Percentiles rank a stretch among this genome's conserved stretches.
These are phyloP conservation scores for Agelaius phoeniceus DNA, from an alignment of 2,113 vertebrate genomes.

Conservation along the genomic window DNA sequence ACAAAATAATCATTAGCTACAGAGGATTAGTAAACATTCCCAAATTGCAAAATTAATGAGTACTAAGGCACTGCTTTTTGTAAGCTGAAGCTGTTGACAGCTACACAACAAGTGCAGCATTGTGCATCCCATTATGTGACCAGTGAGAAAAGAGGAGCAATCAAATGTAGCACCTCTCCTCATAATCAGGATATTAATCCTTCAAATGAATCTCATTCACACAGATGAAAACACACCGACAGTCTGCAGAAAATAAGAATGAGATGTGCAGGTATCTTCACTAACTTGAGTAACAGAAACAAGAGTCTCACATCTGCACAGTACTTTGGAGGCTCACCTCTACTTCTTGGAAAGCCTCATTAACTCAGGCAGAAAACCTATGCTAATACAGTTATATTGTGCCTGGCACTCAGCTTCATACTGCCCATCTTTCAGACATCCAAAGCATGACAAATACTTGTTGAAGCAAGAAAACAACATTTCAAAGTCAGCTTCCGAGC, in stretches of 20 bases:
- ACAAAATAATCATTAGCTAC: slow-evolving; percentile 29
- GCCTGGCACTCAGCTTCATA: not conserved
- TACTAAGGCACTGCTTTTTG: not conserved
- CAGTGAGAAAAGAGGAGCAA: slow-evolving; percentile 7
- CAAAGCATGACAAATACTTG: not conserved
- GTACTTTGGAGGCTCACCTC: not conserved
- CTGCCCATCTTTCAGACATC: not conserved
- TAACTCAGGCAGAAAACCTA: not conserved
- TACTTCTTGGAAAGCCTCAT: not conserved
- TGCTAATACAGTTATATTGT: not conserved
- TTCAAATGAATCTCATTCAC: not conserved
- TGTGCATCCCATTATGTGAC: slow-evolving; percentile 35
- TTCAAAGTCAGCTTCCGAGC: slow-evolving; percentile 1
- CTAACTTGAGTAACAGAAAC: not conserved
- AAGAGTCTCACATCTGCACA: not conserved
- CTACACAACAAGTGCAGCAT: slow-evolving; percentile 10
- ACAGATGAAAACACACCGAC: not conserved
- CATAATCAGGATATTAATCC: not conserved
- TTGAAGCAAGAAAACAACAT: not conserved
- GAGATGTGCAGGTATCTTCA: not conserved
- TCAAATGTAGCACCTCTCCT: not conserved
- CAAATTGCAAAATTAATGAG: slow-evolving; percentile 55
- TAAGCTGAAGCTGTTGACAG: not conserved
- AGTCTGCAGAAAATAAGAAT: not conserved
- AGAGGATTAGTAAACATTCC: slow-evolving; percentile 32